Conservation (phyloP, 2,888 invertebrate species). For the Pammene fasciana region DNA sequence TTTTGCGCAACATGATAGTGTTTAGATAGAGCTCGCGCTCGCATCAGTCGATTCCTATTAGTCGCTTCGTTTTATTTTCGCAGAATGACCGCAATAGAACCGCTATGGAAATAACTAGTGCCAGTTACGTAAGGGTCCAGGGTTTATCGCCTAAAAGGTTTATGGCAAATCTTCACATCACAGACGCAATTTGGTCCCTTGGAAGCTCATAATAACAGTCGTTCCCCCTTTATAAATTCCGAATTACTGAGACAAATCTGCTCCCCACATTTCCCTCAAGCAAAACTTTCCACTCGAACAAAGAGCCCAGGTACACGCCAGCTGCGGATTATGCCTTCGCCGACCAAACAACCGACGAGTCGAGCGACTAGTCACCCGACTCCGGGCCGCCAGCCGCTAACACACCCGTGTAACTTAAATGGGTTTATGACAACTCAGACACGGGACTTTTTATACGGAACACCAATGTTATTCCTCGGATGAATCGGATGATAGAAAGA, state of each 20-base stretch:
- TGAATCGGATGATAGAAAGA: constrained; percentile 53
- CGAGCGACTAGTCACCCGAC: constrained; percentile 51
- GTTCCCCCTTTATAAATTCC: constrained; percentile 44
- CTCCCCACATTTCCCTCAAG: constrained; percentile 52
- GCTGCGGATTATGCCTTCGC: constrained; percentile 67
- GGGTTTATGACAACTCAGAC: constrained; percentile 72
- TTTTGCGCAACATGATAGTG: constrained; percentile 31
- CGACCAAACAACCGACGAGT: constrained; percentile 56
- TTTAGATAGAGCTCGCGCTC: constrained; percentile 22
- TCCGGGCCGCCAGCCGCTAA: constrained; percentile 49
- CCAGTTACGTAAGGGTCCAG: constrained; percentile 37
- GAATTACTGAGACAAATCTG: constrained; percentile 62
- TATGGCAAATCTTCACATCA: constrained; percentile 39
- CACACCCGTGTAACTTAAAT: constrained; percentile 67
- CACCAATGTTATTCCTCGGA: constrained; percentile 45
- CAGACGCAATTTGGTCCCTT: constrained; percentile 39
- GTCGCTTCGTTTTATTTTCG: constrained; percentile 26
- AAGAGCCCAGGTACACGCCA: constrained; percentile 77
- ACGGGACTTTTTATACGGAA: constrained; percentile 58
- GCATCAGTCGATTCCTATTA: constrained; percentile 17
- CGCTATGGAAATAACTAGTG: constrained; percentile 36
- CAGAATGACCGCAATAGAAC: constrained; percentile 33
- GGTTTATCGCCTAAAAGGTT: constrained; percentile 40
- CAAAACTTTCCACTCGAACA: constrained; percentile 74
- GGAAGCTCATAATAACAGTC: constrained; percentile 45